Base-by-base conservation (phyloP, 2,797 vertebrate species). In the Allobates femoralis region DNA sequence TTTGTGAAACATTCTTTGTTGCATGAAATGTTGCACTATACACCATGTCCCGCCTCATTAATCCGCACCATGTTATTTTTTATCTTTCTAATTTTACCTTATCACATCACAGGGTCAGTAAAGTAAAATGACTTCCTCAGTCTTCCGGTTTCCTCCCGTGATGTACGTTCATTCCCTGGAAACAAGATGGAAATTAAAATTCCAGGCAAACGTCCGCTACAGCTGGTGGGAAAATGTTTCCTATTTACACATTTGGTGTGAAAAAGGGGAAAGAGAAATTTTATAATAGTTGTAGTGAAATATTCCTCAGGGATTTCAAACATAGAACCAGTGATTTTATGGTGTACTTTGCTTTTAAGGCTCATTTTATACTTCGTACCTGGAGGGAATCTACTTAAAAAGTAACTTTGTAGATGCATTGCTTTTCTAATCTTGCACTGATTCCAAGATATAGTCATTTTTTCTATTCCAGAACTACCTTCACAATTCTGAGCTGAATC, bases 181-280 rank as follows among this genome's bases (percentile, higher is more conserved):
- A 93, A 93, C 92, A 76, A 83, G 19, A 81, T 74, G 60, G 74
- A 87, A 74, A 87, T 87, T 84, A 79, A 84, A 28, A 87, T 87
- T 88, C 79, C 90, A 91, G 91, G 82, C 86, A 90, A 90, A 92
- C 90, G 92, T 94, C 93, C 94, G 92, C 92, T 87, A 86, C 93
- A 93, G 92, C 92, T 93, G 92, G 87, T 87, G 79, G 83, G 80
- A 85, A 77, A 89, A 73, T 90, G 73, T 89, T 93, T 94, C 93
- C 93, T 92, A 90, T 90, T 84, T 75, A 91, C 66, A 81, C 64
- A 34, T 56, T 82, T 67, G 50, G 60, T 82, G 79, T 82, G 80
- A 86, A 82, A 83, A 86, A 58, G 7, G 71, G 73, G 58, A 86
- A 69, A 53, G 71, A 79, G 60, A 16, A 41, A 66, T 81, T 7